Conservation (phyloP, 2,888 invertebrate genomes). For the Brachyopa scutellaris region DNA sequence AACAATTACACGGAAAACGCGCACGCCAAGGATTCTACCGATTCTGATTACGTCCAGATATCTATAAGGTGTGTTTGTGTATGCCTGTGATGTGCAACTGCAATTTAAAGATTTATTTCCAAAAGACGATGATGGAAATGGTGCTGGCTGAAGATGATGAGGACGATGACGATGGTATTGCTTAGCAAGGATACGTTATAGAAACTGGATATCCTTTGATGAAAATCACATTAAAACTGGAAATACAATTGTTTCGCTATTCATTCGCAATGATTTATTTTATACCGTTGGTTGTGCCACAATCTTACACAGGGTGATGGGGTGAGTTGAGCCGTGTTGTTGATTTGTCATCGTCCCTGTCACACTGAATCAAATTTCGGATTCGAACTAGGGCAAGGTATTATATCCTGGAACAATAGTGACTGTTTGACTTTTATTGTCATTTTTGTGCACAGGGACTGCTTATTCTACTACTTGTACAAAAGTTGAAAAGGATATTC, state of each 20-base stretch:
- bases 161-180: constrained; percentile 6
- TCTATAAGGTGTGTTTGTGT: constrained; percentile 5
- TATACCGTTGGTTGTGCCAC: not conserved
- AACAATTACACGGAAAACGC: constrained; percentile 68
- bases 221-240: constrained; percentile 63
- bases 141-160: constrained; percentile 4
- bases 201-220: constrained; percentile 51
- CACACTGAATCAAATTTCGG: not conserved
- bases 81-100: constrained; percentile 29
- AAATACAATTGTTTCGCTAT: constrained; percentile 68
- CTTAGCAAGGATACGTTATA: constrained; percentile 1
- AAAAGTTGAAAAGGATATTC: too few species aligned
- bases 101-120: constrained; percentile 50
- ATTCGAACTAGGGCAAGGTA: constrained; percentile 1
- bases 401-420: not conserved
- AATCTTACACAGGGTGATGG: not conserved
- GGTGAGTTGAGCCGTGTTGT: constrained; percentile 6
- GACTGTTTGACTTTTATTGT: constrained; percentile 21
- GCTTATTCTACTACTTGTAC: too few species aligned
- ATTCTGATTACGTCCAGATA: constrained; percentile 31
- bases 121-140: constrained; percentile 36
- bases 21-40: constrained; percentile 62
- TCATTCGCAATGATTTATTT: constrained; percentile 63
- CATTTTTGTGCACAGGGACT: too few species aligned
- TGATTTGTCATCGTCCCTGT: constrained; percentile 46